Conservation (phyloP, 1,140 invertebrate genomes). For the Macrosteles quadrilineatus region DNA sequence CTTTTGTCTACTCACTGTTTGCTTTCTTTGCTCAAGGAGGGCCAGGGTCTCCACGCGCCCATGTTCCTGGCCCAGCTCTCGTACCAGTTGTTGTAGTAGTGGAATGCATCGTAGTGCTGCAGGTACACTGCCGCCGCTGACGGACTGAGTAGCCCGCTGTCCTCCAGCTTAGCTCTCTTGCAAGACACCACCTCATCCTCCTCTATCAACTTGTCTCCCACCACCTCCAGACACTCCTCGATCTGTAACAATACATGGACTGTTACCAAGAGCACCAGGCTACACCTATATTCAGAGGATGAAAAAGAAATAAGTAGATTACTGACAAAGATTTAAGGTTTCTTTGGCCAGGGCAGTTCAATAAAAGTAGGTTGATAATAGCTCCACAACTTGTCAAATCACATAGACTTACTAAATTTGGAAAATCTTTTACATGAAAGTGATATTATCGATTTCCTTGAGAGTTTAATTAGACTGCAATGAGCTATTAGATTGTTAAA, state of each 20-base stretch:
- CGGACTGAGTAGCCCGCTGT: constrained; percentile 20
- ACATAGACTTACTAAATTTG: no score
- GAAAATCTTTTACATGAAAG: no score
- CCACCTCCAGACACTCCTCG: constrained; percentile 9
- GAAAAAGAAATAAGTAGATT: no score
- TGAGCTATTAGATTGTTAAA: no score
- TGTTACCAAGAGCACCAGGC: no score
- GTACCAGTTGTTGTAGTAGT: constrained; percentile 40
- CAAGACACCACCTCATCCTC: constrained; percentile 33
- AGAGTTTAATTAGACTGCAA: no score
- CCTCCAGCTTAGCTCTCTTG: constrained; percentile 39
- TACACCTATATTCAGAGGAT: no score
- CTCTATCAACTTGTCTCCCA: constrained; percentile 7
- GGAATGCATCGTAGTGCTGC: constrained; percentile 36
- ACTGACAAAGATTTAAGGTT: no score
- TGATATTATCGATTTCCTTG: no score
- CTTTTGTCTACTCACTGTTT: constrained; percentile 8
- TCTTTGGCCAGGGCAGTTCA: no score
- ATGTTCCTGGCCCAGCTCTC: constrained; percentile 36
- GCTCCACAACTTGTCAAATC: no score
- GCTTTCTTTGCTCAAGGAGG: constrained; percentile 14
- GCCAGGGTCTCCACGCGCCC: constrained; percentile 37
- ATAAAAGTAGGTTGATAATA: no score
- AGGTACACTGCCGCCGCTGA: constrained; percentile 32
- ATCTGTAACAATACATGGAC: constrained; percentile 20